Base-by-base conservation (phyloP, 2,888 invertebrate species). In the Pyralis farinalis region DNA sequence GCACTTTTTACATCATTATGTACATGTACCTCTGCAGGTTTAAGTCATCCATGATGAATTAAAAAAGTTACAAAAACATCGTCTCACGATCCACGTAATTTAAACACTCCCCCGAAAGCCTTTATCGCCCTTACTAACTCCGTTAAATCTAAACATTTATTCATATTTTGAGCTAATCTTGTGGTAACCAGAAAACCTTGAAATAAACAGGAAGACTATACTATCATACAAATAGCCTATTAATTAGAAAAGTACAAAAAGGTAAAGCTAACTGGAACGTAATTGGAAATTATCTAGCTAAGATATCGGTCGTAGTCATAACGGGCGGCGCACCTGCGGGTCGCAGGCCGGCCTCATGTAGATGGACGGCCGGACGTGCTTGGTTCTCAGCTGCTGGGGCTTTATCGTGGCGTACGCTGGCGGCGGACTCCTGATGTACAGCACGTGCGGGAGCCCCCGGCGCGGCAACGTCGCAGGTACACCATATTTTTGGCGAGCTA, bases 391-490 rank as follows among this genome's bases (percentile, higher is more conserved):
- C 22, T 73, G 70, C 27, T 64, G 53, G 0, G 75, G 75, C 44
- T 71, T 60, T 22, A 76, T 65, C 2, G 72, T 74, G 0, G 75
- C 75, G 41, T 72, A 74, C 3, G 64, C 55, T 6, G 59, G 47
- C 1, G 55, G 37, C 1, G 37, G 37, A 7, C 30, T 11, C n/a
- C 21, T 22, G 30, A 29, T 30, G 20, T 30, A 37, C 2, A 7
- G 21, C 1, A 37, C 29, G 4, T 22, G 12, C 12, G 35, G 35
- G 0, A 12, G 28, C 3, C 30, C 29, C 0, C 8, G 12, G n/a
- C 21, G 3, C 12, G 30, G n/a, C 21, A 9, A 7, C 30, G 25
- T 25, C 2, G 25, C 12, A 1, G 37, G 30, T 4, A 22, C 22
- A n/a, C 21, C 21, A 11, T 37, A 37, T 10, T 30, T 30, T 1